A percentile compares a stretch with the other conserved stretches of the same genome.
Evolutionary conservation across 1,140 invertebrate genomes (phyloP).

Genomic region (Drosophila ananassae): DNA sequence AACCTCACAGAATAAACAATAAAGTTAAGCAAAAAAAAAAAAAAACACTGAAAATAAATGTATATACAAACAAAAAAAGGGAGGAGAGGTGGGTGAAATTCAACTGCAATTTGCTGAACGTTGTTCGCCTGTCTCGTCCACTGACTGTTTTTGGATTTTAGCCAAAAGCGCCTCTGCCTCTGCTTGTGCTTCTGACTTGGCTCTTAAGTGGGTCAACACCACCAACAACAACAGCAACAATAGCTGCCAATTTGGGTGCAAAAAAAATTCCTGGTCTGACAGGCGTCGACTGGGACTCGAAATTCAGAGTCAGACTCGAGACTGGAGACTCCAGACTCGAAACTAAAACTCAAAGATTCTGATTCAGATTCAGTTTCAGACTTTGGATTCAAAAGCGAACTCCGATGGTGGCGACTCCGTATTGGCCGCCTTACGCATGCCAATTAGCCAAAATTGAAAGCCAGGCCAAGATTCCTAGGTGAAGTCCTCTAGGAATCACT

Average conservation of each 20-base stretch:
- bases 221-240: conserved; percentile 54
- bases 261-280: conserved; percentile 75
- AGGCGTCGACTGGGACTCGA: conserved; percentile 60
- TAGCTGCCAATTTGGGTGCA: conserved; percentile 77
- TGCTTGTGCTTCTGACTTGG: conserved; percentile 39
- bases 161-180: conserved; percentile 38
- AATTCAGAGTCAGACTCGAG: neutral
- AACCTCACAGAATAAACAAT: conserved; percentile 28
- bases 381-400: conserved; percentile 24
- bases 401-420: conserved; percentile 38
- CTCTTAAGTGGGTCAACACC: conserved; percentile 70
- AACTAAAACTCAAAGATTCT: neutral
- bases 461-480: conserved; percentile 5
- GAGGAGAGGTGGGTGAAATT: conserved; percentile 9
- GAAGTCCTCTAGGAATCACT: neutral
- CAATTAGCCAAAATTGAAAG: conserved; percentile 55
- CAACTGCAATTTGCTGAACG: conserved; percentile 58
- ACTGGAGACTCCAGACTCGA: neutral
- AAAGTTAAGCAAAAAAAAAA: conserved; percentile 26
- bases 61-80: conserved; percentile 11
- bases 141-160: conserved; percentile 71
- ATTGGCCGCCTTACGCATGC: conserved; percentile 67
- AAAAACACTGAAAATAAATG: conserved; percentile 12
- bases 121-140: conserved; percentile 44
- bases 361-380: conserved; percentile 26